Evolutionary conservation across 2,113 vertebrate genomes (phyloP).

Genomic region (Entomyzon cyanotis): DNA sequence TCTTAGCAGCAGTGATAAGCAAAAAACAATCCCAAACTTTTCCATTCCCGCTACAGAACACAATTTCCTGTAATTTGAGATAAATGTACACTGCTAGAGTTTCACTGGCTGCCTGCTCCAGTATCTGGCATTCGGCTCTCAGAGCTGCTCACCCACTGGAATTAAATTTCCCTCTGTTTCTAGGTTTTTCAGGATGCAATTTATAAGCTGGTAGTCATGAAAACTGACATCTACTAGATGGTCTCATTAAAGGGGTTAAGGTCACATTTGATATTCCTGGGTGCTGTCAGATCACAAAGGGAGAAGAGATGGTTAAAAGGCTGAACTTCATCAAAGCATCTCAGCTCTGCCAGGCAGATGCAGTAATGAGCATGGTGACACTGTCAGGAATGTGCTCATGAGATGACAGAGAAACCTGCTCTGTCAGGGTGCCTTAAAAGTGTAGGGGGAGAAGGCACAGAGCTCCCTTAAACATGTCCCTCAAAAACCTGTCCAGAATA

Average conservation of each 20-base stretch:
- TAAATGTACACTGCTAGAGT: background rate
- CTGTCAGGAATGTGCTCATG: background rate
- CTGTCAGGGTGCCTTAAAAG: background rate
- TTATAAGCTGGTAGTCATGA: background rate
- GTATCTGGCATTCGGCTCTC: background rate
- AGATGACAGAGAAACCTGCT: background rate
- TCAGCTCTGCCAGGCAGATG: background rate
- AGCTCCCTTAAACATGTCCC: background rate
- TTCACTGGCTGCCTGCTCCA: background rate
- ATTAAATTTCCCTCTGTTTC: background rate
- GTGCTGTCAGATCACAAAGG: constrained; percentile 23
- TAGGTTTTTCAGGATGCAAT: background rate
- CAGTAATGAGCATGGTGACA: constrained; percentile 3
- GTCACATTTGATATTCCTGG: background rate
- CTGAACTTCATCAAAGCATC: constrained; percentile 11
- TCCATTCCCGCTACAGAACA: background rate
- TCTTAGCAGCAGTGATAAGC: background rate
- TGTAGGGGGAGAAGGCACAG: background rate
- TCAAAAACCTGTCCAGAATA: background rate
- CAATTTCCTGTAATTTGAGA: constrained; percentile 16
- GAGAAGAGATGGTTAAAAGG: constrained; percentile 15
- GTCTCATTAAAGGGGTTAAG: background rate
- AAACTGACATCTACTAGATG: constrained; percentile 23
- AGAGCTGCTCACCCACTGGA: background rate
- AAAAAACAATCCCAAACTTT: background rate